phyloP scores from a whole-genome alignment of 35 echinoderm and acorn worm genomes.

The Nesometra sesokonis region DNA sequence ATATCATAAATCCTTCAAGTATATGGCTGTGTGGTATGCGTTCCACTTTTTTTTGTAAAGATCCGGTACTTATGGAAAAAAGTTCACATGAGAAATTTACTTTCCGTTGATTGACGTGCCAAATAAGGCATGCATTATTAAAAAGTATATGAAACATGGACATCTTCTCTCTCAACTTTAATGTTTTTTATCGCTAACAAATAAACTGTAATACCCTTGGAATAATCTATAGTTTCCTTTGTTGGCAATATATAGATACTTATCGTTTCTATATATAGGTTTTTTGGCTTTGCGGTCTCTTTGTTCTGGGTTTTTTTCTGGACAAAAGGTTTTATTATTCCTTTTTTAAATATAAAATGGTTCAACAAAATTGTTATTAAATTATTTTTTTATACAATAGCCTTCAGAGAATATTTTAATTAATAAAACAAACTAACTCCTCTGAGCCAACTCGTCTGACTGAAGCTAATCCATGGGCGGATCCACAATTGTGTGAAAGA shows the following conservation, averaged over 20 bases:
- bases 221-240: not conserved
- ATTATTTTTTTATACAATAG: too few relatives aligned
- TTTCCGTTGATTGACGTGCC: not conserved
- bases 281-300: not conserved
- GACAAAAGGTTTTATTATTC: too few relatives aligned
- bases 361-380: too few relatives aligned
- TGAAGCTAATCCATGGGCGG: too few relatives aligned
- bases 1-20: not conserved
- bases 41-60: not conserved
- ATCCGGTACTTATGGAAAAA: not conserved
- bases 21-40: not conserved
- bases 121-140: not conserved
- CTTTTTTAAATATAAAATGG: too few relatives aligned
- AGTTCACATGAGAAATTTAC: not conserved
- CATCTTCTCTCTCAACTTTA: not conserved
- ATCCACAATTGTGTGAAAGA: too few relatives aligned
- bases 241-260: not conserved
- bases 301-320: not conserved
- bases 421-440: too few relatives aligned
- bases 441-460: too few relatives aligned
- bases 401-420: too few relatives aligned
- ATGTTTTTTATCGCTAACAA: not conserved
- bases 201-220: not conserved
- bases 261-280: not conserved
- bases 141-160: not conserved